Percentiles rank a stretch among this genome's conserved stretches.
phyloP scores from a whole-genome alignment of 2,797 vertebrate genomes.

The Aldrovandia affinis region DNA sequence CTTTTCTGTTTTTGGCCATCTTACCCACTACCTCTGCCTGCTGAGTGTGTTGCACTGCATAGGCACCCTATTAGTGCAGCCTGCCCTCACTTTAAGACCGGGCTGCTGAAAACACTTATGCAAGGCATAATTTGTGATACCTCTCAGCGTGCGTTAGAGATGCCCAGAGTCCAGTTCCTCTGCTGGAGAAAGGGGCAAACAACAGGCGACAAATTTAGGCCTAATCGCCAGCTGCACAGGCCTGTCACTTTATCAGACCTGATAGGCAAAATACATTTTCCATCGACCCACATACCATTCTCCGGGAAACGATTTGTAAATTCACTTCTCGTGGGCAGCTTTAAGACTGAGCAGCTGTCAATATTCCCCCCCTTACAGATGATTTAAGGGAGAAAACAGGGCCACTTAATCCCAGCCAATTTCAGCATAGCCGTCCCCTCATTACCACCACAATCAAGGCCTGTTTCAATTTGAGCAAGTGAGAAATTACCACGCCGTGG shows the following conservation, averaged over 20 bases:
- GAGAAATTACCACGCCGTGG: background rate
- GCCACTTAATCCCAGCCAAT: background rate
- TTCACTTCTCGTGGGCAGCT: background rate
- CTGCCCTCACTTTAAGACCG: too few relatives aligned
- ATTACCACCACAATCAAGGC: background rate
- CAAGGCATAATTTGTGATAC: background rate
- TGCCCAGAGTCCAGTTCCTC: background rate
- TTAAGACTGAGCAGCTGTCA: background rate
- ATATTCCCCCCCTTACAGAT: conserved; percentile 1
- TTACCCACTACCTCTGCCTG: background rate
- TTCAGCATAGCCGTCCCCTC: background rate
- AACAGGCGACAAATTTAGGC: background rate
- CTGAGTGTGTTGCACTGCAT: background rate
- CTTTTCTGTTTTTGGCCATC: background rate
- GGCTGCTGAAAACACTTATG: background rate
- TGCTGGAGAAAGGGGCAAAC: background rate
- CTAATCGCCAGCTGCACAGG: background rate
- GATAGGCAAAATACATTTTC: conserved; percentile 9
- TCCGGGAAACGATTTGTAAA: conserved; percentile 19
- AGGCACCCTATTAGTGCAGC: background rate
- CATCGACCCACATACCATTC: background rate
- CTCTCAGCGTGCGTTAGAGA: background rate
- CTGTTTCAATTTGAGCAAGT: background rate
- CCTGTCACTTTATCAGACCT: background rate
- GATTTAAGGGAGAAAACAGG: background rate